Conservation (phyloP, 2,113 vertebrate genomes). For the Reinhardtius hippoglossoides region DNA sequence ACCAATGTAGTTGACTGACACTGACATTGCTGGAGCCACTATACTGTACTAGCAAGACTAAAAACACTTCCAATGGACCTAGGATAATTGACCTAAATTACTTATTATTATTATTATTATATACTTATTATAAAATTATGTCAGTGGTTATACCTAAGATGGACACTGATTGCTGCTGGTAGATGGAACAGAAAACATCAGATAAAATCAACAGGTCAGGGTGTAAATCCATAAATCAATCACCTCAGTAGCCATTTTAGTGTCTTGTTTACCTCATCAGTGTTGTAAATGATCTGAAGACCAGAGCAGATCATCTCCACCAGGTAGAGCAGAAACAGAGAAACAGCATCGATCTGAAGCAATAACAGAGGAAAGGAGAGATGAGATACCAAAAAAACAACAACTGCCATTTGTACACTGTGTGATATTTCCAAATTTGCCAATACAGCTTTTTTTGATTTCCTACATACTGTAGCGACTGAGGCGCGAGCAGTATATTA, state of each 20-base stretch:
- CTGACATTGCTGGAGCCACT: not conserved
- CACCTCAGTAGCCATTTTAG: conserved; percentile 9
- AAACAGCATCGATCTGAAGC: conserved; percentile 92
- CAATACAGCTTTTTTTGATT: conserved; percentile 19
- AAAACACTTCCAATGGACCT: not conserved
- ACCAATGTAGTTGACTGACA: not conserved
- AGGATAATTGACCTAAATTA: not conserved
- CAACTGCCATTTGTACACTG: conserved; percentile 9
- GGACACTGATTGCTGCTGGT: not conserved
- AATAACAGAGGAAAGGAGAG: conserved; percentile 22
- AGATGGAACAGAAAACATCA: conserved; percentile 13
- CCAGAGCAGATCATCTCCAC: conserved; percentile 99
- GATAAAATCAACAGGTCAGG: not conserved
- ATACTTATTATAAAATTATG: no score
- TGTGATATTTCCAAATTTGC: conserved; percentile 14
- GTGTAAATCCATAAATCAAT: conserved; percentile 20
- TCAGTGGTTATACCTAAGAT: not conserved
- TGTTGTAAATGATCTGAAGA: conserved; percentile 98
- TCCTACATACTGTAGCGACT: not conserved
- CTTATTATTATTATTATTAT: no score
- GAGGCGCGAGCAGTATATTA: not conserved
- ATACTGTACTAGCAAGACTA: not conserved
- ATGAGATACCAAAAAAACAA: not conserved
- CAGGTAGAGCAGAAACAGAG: conserved; percentile 95
- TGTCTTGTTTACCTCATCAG: conserved; percentile 90